Percentiles rank a stretch among this genome's conserved stretches.
Evolutionary conservation across 92 coral and sea anemone genomes (phyloP).

Genomic region (Porites cylindrica): DNA sequence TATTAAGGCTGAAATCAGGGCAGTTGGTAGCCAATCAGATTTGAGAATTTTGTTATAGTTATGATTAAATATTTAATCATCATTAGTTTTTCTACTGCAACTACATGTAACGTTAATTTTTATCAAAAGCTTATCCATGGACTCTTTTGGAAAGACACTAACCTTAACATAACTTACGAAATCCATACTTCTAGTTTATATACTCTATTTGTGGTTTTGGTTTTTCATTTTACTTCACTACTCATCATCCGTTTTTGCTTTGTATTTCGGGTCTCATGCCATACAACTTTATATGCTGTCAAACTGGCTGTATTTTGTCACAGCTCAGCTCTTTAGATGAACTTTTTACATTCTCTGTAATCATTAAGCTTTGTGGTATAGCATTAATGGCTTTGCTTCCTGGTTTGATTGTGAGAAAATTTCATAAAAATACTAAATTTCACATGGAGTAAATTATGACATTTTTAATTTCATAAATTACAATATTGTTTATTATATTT

Average conservation of each 20-base stretch:
- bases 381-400: slow-evolving; percentile 88
- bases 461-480: background rate
- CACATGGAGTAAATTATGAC: slow-evolving; percentile 7
- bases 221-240: background rate
- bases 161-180: no score
- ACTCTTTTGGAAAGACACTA: no score
- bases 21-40: no score
- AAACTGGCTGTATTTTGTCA: slow-evolving; percentile 92
- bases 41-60: no score
- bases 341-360: slow-evolving; percentile 76
- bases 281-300: slow-evolving; percentile 98
- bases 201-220: no score
- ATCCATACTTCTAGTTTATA: no score
- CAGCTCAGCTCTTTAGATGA: slow-evolving; percentile 87
- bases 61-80: no score
- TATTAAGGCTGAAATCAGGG: no score
- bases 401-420: slow-evolving; percentile 77
- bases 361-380: slow-evolving; percentile 82
- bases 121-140: no score
- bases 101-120: no score
- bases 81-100: no score
- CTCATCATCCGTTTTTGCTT: background rate
- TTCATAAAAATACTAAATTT: slow-evolving; percentile 46
- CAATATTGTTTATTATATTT: no score
- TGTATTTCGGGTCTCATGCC: slow-evolving; percentile 90